Evolutionary conservation across 2,888 invertebrate species (phyloP), one percentile per base, ranked within the genome.

Genomic region (Xylota segnis): DNA sequence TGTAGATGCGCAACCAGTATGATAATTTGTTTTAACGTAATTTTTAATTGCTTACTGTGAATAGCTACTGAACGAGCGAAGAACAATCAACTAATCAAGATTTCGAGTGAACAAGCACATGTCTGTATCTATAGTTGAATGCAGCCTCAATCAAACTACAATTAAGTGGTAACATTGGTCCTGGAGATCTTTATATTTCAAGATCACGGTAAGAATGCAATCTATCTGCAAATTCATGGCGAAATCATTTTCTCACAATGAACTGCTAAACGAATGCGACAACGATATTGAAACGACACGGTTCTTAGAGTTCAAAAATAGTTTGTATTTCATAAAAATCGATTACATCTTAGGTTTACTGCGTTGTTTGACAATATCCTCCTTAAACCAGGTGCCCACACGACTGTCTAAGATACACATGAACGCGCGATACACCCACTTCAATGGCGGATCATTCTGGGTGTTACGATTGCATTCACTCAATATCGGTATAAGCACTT

Each of bases 341-440:
- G 2, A 47, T 50, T 50, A 50, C 10, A 10, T 23, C 47, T 65
- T 23, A 23, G 65, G 4, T 0, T 27, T 66, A 4, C n/a, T 66
- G 10, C 4, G 10, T 4, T 40, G 29, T 58, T 88, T 87, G n/a
- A 50, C 61, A 2, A 88, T 74, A 72, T 88, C 88, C 1, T 89
- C 88, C 34, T 87, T 88, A 34, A 89, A 89, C 89, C 88, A 89
- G 0, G 79, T 79, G n/a, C 89, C 89, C 10, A 89, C 89, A 27
- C 84, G 83, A 37, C 88, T 88, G 10, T 88, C 87, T 37, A 89
- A 37, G 74, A 89, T 88, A 40, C 89, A 89, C 27, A 79, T 79
- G 63, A 89, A 89, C 29, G 86, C 76, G 0, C 79, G 72, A 68
- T 88, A 88, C 50, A 88, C 82, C 88, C 89, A 89, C 34, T 87